A percentile compares a stretch with the other conserved stretches of the same genome.
Conservation (phyloP, 2,888 invertebrate species). For the Pyrrhosoma nymphula region DNA sequence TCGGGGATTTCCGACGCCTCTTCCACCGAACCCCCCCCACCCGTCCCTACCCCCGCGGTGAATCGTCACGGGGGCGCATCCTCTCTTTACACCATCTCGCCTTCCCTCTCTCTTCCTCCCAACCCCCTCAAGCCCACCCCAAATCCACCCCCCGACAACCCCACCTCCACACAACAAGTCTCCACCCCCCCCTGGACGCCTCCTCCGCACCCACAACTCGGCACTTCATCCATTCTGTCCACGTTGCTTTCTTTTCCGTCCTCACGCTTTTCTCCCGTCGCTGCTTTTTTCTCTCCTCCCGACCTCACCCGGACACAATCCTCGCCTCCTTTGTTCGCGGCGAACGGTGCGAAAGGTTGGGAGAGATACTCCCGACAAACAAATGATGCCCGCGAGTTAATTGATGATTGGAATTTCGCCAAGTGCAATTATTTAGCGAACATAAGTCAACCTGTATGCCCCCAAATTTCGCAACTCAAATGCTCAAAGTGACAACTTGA, state of each 20-base stretch:
- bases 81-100: neutral
- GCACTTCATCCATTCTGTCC: neutral
- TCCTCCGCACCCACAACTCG: neutral
- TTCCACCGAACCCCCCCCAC: neutral
- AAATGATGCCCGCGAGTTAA: neutral
- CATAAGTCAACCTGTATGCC: no score
- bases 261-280: neutral
- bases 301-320: neutral
- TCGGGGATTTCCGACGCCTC: constrained; percentile 39
- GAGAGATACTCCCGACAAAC: neutral
- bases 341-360: neutral
- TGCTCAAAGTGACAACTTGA: no score
- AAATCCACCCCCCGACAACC: neutral
- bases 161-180: no score
- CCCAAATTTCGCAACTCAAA: no score
- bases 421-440: no score
- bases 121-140: neutral
- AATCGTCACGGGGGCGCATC: constrained; percentile 36
- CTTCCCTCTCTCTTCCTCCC: neutral
- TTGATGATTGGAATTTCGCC: no score
- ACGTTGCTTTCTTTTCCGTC: neutral
- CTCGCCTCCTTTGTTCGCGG: neutral
- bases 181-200: neutral
- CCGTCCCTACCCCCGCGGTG: no score
- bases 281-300: neutral